These are phyloP conservation scores for Pelmatolapia mariae DNA, from an alignment of 2,113 vertebrate species.

Conservation along the genomic window DNA sequence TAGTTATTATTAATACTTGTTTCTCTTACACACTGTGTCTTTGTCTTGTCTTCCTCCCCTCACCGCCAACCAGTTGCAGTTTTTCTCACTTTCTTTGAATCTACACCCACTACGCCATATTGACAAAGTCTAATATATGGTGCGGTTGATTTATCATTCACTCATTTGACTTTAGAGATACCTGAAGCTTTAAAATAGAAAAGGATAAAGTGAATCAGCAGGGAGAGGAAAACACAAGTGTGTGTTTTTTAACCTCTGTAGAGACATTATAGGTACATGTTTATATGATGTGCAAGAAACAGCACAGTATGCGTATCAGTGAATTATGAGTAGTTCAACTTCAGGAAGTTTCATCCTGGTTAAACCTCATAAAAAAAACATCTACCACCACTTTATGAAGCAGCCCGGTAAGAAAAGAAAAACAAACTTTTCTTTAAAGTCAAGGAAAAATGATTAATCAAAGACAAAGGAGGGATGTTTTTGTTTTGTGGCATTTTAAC, in stretches of 20 bases:
- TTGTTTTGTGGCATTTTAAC: background rate
- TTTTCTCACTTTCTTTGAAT: background rate
- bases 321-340: background rate
- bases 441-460: background rate
- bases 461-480: background rate
- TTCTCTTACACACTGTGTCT: background rate
- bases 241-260: rapidly evolving
- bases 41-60: rapidly evolving
- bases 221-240: rapidly evolving
- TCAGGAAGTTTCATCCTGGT: background rate
- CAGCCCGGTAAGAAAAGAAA: rapidly evolving
- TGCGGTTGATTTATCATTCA: background rate
- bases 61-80: rapidly evolving
- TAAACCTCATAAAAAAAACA: background rate
- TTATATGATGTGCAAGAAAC: background rate
- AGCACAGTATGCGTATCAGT: rapidly evolving
- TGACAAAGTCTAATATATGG: background rate
- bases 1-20: background rate
- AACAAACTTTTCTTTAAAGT: background rate
- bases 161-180: background rate
- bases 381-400: background rate
- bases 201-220: rapidly evolving
- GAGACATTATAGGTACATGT: background rate
- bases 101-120: background rate
- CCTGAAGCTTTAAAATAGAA: background rate